phyloP scores from a whole-genome alignment of 2,797 vertebrate species.

The Poeciliopsis presidionis region DNA sequence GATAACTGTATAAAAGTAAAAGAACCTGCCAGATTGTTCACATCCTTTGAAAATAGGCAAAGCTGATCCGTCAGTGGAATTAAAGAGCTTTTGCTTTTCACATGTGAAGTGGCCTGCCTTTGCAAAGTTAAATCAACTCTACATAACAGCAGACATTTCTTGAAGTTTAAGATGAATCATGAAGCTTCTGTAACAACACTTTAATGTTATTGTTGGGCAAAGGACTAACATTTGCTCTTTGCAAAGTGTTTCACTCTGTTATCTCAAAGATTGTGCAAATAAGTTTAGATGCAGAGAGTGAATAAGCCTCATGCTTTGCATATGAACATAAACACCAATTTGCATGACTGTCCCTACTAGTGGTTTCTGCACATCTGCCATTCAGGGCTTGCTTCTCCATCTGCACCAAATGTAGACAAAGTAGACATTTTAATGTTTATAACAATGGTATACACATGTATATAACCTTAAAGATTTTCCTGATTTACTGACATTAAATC shows the following conservation, averaged over 20 bases:
- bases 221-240: slow-evolving; percentile 9
- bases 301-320: slow-evolving; percentile 16
- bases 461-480: background rate
- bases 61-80: background rate
- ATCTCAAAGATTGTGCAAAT: slow-evolving; percentile 22
- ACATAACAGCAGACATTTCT: background rate
- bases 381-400: background rate
- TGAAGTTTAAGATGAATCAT: slow-evolving; percentile 6
- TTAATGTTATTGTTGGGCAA: slow-evolving; percentile 12
- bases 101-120: background rate
- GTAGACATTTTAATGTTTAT: background rate
- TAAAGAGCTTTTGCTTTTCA: background rate
- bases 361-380: background rate
- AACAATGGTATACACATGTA: background rate
- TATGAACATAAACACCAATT: slow-evolving; percentile 36
- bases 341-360: slow-evolving; percentile 18
- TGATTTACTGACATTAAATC: background rate
- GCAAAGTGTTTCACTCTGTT: slow-evolving; percentile 10
- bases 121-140: background rate
- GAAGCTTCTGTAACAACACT: background rate
- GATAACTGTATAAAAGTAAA: slow-evolving; percentile 5
- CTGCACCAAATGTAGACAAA: background rate
- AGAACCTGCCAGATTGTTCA: slow-evolving; percentile 29
- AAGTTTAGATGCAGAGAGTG: slow-evolving; percentile 14
- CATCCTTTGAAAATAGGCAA: slow-evolving; percentile 20